Conservation (phyloP, 2,797 vertebrate genomes). For the Neoniphon sammara region DNA sequence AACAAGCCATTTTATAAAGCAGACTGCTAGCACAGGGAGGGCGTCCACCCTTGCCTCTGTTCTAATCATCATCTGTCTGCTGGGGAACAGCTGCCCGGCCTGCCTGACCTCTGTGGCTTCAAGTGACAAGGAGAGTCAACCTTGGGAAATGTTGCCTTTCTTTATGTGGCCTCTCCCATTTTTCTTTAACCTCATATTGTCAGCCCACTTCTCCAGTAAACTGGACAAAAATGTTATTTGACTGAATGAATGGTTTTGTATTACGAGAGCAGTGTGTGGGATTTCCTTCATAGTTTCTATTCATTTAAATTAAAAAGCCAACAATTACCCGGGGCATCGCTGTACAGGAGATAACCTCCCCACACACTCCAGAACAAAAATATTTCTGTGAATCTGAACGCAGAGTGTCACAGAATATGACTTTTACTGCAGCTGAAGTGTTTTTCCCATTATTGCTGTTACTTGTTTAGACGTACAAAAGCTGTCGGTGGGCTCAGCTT, state of each 20-base stretch:
- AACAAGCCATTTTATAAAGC: slow-evolving; percentile 41
- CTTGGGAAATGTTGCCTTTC: slow-evolving; percentile 28
- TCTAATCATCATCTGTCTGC: slow-evolving; percentile 59
- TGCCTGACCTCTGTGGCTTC: slow-evolving; percentile 49
- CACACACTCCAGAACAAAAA: neutral
- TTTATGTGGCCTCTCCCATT: slow-evolving; percentile 28
- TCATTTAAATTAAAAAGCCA: neutral
- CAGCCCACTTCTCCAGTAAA: neutral
- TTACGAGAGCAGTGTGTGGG: slow-evolving; percentile 1
- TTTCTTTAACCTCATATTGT: slow-evolving; percentile 53
- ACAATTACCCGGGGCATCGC: neutral
- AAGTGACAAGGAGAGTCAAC: slow-evolving; percentile 47
- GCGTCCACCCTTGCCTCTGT: slow-evolving; percentile 37
- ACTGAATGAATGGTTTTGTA: neutral
- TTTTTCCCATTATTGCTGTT: slow-evolving; percentile 35
- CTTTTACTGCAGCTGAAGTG: slow-evolving; percentile 16
- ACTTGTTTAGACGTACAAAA: slow-evolving; percentile 44
- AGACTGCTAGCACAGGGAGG: slow-evolving; percentile 44
- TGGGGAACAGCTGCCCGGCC: slow-evolving; percentile 48
- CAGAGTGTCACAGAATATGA: slow-evolving; percentile 2
- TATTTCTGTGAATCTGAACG: slow-evolving; percentile 1
- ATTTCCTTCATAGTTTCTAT: slow-evolving; percentile 1
- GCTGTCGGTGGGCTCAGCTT: slow-evolving; percentile 51
- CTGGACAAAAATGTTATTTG: neutral
- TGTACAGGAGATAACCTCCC: neutral